These are phyloP conservation scores for Lasioglossum villosulum DNA, from an alignment of 2,888 invertebrate genomes.

Conservation along the genomic window DNA sequence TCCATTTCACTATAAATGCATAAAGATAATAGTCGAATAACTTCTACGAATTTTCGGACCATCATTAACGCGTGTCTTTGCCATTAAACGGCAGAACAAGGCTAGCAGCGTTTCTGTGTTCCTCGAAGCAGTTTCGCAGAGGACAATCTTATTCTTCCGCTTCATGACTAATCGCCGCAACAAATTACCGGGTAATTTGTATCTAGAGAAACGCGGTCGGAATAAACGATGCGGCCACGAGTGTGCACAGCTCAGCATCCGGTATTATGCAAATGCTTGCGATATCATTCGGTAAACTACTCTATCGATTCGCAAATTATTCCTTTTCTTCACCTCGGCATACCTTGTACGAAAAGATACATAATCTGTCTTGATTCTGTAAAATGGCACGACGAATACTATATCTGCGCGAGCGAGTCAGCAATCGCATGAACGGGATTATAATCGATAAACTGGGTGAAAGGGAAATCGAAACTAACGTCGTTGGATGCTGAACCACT, in stretches of 20 bases:
- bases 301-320: constrained; percentile 25
- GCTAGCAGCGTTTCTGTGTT: constrained; percentile 3
- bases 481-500: constrained; percentile 89
- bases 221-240: constrained; percentile 49
- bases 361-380: background rate
- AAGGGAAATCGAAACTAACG: constrained; percentile 87
- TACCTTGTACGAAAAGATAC: background rate
- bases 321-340: background rate
- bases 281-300: constrained; percentile 29
- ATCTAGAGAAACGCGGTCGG: constrained; percentile 35
- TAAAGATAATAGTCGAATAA: background rate
- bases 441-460: background rate
- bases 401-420: background rate
- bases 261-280: constrained; percentile 47
- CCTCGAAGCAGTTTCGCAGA: constrained; percentile 20
- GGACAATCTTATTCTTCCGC: constrained; percentile 40
- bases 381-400: background rate
- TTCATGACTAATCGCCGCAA: constrained; percentile 51
- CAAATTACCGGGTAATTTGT: constrained; percentile 53
- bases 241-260: constrained; percentile 19
- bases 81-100: background rate
- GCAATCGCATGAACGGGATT: background rate
- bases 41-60: background rate
- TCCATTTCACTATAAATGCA: background rate
- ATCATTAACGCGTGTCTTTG: background rate